Base-by-base conservation (phyloP, 2,113 vertebrate species). In the Chloropsis hardwickii region DNA sequence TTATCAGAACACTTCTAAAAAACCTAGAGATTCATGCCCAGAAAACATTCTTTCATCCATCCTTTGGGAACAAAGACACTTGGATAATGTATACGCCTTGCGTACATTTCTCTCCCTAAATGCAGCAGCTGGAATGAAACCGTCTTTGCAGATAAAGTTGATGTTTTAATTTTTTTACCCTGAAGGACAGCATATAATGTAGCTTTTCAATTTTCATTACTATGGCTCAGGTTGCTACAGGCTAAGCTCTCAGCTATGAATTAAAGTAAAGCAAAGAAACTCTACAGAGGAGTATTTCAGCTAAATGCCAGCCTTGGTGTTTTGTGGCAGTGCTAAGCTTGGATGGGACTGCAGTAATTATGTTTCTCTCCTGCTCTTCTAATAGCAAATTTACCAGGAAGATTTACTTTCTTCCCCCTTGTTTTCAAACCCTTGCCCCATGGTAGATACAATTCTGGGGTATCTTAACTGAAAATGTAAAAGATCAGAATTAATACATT, bases 201-300 rank as follows among this genome's bases (percentile, higher is more conserved):
- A 93, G 56, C 45, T 94, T 95, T 72, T 96, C 71, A 86, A 8
- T 94, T 94, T 94, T 93, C 88, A 86, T 91, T 93, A 84, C 71
- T 83, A 25, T 67, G 35, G 60, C 72, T 81, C 33, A 86, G 57
- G 47, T 81, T 91, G 80, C 83, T 94, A 39, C 50, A 79, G 83
- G 83, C 77, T 88, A 72, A 84, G 57, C 82, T 96, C 14, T 86
- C 61, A 93, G 90, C 42, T 74, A 85, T 69, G 83, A 96, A 69
- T 82, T 89, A 92, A 92, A 92, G 60, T 54, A 92, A 92, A 91
- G 73, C 62, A 95, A 67, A 53, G 67, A 86, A 92, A 58, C 28
- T 78, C 82, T 82, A 70, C 17, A 65, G 70, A 84, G 50, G 37
- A 88, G 73, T 0, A 2, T 69, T 94, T 91, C 61, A 79, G 48